phyloP scores from a whole-genome alignment of 2,888 invertebrate species.

The Bembecia ichneumoniformis region DNA sequence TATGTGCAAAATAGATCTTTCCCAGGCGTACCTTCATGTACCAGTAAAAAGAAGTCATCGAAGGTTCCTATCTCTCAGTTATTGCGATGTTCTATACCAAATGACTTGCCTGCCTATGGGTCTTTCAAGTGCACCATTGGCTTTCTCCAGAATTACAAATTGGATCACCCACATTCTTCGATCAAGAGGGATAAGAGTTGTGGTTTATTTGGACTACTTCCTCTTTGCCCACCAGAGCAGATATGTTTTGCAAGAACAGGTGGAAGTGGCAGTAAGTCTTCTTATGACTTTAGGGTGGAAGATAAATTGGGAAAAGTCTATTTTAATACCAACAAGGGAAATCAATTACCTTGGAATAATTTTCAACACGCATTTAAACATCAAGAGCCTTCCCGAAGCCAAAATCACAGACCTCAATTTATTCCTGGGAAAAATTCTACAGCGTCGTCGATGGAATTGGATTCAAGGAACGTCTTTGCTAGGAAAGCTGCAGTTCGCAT shows the following conservation, averaged over 20 bases:
- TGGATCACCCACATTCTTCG: slow-evolving; percentile 6
- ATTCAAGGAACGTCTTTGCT: neutral
- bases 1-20: slow-evolving; percentile 8
- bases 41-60: slow-evolving; percentile 2
- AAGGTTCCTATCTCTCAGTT: slow-evolving; percentile 3
- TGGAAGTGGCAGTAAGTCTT: neutral
- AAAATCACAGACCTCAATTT: slow-evolving; percentile 1
- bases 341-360: slow-evolving; percentile 7
- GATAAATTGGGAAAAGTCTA: slow-evolving; percentile 12
- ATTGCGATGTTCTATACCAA: slow-evolving; percentile 2
- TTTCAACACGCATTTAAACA: slow-evolving; percentile 5
- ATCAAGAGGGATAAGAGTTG: slow-evolving; percentile 10
- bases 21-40: slow-evolving; percentile 9
- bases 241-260: slow-evolving; percentile 3
- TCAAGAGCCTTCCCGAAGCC: neutral
- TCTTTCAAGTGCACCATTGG: too few species aligned
- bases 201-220: slow-evolving; percentile 17
- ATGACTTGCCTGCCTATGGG: slow-evolving; percentile 5
- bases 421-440: neutral
- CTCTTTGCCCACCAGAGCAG: slow-evolving; percentile 2
- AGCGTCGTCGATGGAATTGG: neutral
- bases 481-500: neutral
- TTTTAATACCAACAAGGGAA: slow-evolving; percentile 5
- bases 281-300: slow-evolving; percentile 11
- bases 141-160: slow-evolving; percentile 3